Base-by-base conservation (phyloP, 2,797 vertebrate species). In the Craterocephalus amniculus region DNA sequence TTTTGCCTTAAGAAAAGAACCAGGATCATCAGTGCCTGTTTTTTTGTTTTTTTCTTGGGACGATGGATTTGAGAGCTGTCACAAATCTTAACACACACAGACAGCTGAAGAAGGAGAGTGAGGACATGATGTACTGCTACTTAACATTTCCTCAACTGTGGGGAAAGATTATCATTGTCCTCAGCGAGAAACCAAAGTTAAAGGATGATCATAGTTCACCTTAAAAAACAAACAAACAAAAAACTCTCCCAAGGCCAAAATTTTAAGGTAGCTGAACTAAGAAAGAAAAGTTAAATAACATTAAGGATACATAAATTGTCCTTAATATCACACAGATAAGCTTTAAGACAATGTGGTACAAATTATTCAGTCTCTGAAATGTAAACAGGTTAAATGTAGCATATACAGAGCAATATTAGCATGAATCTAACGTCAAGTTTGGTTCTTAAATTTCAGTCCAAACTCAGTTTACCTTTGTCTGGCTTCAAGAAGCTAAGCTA, bases 1-100 rank as follows among this genome's bases (percentile, higher is more conserved):
- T 57, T 63, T 48, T 68, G 54, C 63, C 35, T 74, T 69, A 45
- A 11, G 29, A 64, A 38, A 67, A 62, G 29, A 64, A 34, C 29
- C 29, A 4, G 32, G 32, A 34, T 29, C 32, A 14, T 62, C n/a
- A 13, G 54, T 27, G 12, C 84, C 45, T 58, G 49, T 74, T 59
- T 72, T 58, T 59, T 14, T 58, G 4, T 31, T 74, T 59, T 72
- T 58, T 59, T 14, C 56, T 31, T 31, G 29, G 4, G 54, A 61
- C 57, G 71, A 60, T 52, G 24, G 73, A 35, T 63, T 31, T 73
- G 4, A 68, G 26, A 58, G 1, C 52, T 58, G 3, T 72, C 59
- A 75, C 55, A 45, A 64, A 18, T 43, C 63, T 29, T n/a, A 27
- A 54, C 31, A 51, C 22, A 32, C 18, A 38, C 12, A 71, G 31